Evolutionary conservation across 2,797 vertebrate genomes (phyloP).

Genomic region (Notolabrus celidotus): DNA sequence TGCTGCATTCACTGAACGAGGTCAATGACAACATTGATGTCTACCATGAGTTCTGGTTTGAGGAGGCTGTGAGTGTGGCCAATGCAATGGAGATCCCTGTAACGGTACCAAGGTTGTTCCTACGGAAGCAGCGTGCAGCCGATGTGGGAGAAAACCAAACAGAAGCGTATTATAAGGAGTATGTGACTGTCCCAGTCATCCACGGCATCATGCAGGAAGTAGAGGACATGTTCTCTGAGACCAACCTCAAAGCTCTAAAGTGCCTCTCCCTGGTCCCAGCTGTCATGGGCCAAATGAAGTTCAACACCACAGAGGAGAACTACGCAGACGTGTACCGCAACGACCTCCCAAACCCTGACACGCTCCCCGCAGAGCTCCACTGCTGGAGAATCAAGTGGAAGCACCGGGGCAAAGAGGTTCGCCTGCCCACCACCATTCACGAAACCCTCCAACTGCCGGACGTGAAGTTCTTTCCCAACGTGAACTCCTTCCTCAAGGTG

Average conservation of each 20-base stretch:
- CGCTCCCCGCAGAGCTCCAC: slow-evolving; percentile 93
- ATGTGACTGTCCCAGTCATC: slow-evolving; percentile 90
- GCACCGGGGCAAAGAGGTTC: slow-evolving; percentile 96
- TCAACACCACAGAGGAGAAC: slow-evolving; percentile 94
- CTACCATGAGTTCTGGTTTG: slow-evolving; percentile 98
- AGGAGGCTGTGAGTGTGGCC: slow-evolving; percentile 92
- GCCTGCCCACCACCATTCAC: slow-evolving; percentile 92
- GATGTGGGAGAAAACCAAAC: slow-evolving; percentile 86
- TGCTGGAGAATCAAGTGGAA: slow-evolving; percentile 99
- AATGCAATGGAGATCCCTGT: slow-evolving; percentile 87
- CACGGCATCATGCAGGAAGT: slow-evolving; percentile 93
- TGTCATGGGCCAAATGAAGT: slow-evolving; percentile 97
- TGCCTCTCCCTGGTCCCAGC: slow-evolving; percentile 95
- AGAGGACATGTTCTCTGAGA: slow-evolving; percentile 95
- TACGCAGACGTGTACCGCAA: slow-evolving; percentile 91
- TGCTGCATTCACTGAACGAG: slow-evolving; percentile 94
- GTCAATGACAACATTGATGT: slow-evolving; percentile 97
- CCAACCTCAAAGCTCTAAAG: slow-evolving; percentile 93
- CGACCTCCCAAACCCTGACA: slow-evolving; percentile 95
- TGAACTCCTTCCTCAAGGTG: slow-evolving; percentile 93
- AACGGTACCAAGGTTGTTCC: slow-evolving; percentile 90
- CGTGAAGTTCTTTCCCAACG: slow-evolving; percentile 98
- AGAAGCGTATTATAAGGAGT: slow-evolving; percentile 94
- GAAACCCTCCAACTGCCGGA: slow-evolving; percentile 95
- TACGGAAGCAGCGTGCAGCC: slow-evolving; percentile 86